Base-by-base conservation (phyloP, 64 coral and sea anemone genomes). In the Dendrophyllia cribrosa region DNA sequence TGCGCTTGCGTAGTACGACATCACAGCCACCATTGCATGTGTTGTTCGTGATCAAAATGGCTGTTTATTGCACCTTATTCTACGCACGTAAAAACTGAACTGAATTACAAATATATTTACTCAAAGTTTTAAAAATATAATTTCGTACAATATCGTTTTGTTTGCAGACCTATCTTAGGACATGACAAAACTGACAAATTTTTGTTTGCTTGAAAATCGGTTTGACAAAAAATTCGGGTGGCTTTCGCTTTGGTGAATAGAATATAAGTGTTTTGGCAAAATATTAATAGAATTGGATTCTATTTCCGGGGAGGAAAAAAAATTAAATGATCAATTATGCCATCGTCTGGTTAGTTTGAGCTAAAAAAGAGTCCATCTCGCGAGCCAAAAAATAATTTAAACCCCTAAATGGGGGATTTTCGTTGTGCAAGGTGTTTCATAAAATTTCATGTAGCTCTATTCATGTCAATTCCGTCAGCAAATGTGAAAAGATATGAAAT, bases 241-340 rank as follows among this genome's bases (percentile, higher is more conserved):
- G 20, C n/a, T 6, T 60, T 21, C 13, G 60, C 9, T 25, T 6
- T 24, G 19, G 0, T 6, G 10, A 7, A 20, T 24, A 26, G 6
- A 21, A 20, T 19, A 22, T 4, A 58, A 79, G 10, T 43, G n/a
- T 22, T 84, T 66, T 67, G 13, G 80, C 7, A 84, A 48, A 84
- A 48, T 67, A 84, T 84, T 84, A 63, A 67, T 23, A 80, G 20
- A 44, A 50, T 20, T 49, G 19, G 3, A 23, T 84, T 68, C 61
- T 26, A 68, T 84, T 84, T 84, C 80, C 80, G 80, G 80, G 19
- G 44, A 67, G 43, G 60, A 49, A 75, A 43, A 49, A 69, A 77
- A 25, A 84, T 65, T 65, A n/a, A 63, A 45, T 17, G 58, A 46
- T 9, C 58, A 45, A 82, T 67, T 66, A 64, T 9, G 17, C 44